A percentile compares a stretch with the other conserved stretches of the same genome.
phyloP scores from a whole-genome alignment of 2,888 invertebrate genomes.

The Silvanus unidentatus region DNA sequence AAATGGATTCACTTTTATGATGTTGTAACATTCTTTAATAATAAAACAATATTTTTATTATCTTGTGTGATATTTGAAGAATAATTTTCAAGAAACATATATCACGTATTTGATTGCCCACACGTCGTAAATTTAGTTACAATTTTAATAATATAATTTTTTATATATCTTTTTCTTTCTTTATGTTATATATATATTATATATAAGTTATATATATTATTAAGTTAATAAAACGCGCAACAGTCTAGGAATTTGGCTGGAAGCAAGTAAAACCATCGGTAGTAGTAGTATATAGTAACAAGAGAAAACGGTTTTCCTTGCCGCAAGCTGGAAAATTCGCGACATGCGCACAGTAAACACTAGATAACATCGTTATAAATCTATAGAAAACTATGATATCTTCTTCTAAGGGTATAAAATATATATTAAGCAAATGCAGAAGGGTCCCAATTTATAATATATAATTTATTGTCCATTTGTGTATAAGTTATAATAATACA shows the following conservation, averaged over 20 bases:
- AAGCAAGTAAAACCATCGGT: conserved; percentile 22
- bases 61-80: neutral
- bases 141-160: no score
- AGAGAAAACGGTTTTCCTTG: conserved; percentile 21
- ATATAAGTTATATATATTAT: neutral
- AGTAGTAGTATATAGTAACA: conserved; percentile 11
- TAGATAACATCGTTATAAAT: conserved; percentile 45
- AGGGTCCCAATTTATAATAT: conserved; percentile 27
- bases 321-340: conserved; percentile 26
- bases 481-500: no score
- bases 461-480: neutral
- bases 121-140: conserved; percentile 28
- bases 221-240: conserved; percentile 13
- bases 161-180: neutral
- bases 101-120: conserved; percentile 35
- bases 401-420: conserved; percentile 46
- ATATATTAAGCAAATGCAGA: conserved; percentile 40
- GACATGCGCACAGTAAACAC: conserved; percentile 34
- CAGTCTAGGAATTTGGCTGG: conserved; percentile 19
- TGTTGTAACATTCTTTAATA: no score
- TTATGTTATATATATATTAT: neutral
- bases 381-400: conserved; percentile 47
- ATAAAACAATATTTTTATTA: no score
- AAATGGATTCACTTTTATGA: conserved; percentile 14
- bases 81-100: conserved; percentile 26